These are phyloP conservation scores for Procambarus virginalis DNA, from an alignment of 1,140 invertebrate species.

Conservation along the genomic window DNA sequence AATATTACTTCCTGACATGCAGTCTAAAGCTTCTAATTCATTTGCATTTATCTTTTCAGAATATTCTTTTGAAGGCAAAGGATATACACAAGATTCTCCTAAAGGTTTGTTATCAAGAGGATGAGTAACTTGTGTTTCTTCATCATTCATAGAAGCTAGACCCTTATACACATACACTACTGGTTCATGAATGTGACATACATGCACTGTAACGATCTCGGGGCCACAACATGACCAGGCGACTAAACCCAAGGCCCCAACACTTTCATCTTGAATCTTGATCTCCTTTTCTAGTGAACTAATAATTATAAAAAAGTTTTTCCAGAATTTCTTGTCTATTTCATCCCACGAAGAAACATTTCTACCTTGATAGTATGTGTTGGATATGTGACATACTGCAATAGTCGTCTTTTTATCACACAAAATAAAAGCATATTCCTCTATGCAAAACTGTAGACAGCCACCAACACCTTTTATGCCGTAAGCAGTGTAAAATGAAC, in stretches of 20 bases:
- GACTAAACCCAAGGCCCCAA: not conserved
- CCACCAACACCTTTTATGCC: not conserved
- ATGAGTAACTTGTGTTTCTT: not conserved
- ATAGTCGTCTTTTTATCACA: not conserved
- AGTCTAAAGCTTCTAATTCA: constrained; percentile 10
- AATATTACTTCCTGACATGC: constrained; percentile 16
- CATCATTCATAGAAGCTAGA: not conserved
- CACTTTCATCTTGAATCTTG: not conserved
- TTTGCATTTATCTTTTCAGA: not conserved
- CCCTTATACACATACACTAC: not conserved
- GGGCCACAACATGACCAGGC: constrained; percentile 20
- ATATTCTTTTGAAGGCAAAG: not conserved
- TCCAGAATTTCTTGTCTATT: constrained; percentile 15
- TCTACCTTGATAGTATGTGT: constrained; percentile 11
- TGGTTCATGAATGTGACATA: constrained; percentile 7
- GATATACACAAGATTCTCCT: not conserved
- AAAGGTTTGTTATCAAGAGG: not conserved
- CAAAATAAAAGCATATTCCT: constrained; percentile 4
- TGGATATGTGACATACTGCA: constrained; percentile 2
- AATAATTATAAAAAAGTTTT: not conserved
- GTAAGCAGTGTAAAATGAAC: not conserved
- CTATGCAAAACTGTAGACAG: constrained; percentile 5
- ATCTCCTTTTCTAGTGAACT: not conserved
- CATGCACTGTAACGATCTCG: not conserved
- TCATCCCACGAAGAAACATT: not conserved